Conservation (phyloP, 2,113 vertebrate genomes). For the Dinomys branickii region DNA sequence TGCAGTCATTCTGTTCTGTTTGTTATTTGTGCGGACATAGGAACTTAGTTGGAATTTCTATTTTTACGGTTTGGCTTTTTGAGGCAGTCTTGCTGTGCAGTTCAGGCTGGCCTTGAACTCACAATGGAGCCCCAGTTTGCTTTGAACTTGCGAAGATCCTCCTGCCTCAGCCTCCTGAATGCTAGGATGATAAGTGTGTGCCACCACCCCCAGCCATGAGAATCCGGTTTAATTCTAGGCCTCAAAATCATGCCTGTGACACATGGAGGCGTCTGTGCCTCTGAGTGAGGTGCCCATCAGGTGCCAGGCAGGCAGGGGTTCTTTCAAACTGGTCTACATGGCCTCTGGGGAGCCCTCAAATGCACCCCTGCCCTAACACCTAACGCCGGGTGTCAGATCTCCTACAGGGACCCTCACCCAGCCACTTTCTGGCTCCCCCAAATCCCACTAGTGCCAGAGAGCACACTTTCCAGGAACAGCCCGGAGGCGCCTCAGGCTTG, state of each 20-base stretch:
- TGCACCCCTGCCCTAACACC: not conserved
- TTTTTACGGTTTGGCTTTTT: constrained; percentile 17
- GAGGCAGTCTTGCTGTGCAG: not conserved
- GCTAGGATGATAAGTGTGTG: not conserved
- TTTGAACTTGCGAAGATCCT: not conserved
- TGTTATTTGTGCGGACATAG: not conserved
- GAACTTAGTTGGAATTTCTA: not conserved
- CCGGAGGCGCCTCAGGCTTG: constrained; percentile 34
- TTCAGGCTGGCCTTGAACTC: not conserved
- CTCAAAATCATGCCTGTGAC: not conserved
- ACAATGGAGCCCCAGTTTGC: not conserved
- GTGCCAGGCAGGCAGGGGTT: too few species aligned
- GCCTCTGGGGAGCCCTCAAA: not conserved
- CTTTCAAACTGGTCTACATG: too few species aligned
- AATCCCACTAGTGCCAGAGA: constrained; percentile 49
- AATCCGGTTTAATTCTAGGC: not conserved
- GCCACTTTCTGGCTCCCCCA: constrained; percentile 54
- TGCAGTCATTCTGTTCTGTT: not conserved
- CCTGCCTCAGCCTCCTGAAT: not conserved
- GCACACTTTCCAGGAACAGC: constrained; percentile 46
- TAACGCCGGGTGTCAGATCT: not conserved
- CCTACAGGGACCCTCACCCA: not conserved
- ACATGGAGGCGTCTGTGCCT: not conserved
- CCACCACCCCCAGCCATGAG: not conserved
- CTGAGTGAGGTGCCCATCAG: too few species aligned